Conservation (phyloP, 2,797 vertebrate species). For the Todus mexicanus region DNA sequence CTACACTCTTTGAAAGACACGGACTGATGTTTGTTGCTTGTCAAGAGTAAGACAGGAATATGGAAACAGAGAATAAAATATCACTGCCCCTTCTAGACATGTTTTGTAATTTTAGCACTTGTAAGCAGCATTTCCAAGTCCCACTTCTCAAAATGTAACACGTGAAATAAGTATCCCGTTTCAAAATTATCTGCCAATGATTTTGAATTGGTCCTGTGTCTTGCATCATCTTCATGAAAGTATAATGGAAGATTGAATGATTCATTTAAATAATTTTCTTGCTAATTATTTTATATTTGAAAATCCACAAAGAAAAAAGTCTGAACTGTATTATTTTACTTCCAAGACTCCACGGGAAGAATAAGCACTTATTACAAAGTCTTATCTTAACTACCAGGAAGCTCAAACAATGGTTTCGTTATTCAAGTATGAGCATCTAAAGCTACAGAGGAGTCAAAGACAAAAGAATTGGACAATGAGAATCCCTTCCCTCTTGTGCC, state of each 20-base stretch:
- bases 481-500: neutral
- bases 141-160: neutral
- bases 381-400: neutral
- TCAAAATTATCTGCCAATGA: neutral
- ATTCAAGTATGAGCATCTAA: neutral
- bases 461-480: neutral
- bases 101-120: neutral
- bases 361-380: neutral
- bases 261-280: conserved; percentile 25
- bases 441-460: neutral
- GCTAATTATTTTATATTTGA: neutral
- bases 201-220: neutral
- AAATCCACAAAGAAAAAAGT: neutral
- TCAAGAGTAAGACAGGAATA: neutral
- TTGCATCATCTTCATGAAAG: conserved; percentile 20
- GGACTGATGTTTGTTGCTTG: neutral
- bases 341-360: neutral
- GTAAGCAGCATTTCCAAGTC: neutral
- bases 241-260: neutral
- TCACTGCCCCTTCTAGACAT: fast-evolving
- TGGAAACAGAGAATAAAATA: neutral
- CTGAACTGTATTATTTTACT: neutral
- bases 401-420: neutral
- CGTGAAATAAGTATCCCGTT: neutral
- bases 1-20: neutral